Evolutionary conservation across 1,140 invertebrate genomes (phyloP), one percentile per base, ranked within the genome.

Genomic region (Drosophila nigrodunni): DNA sequence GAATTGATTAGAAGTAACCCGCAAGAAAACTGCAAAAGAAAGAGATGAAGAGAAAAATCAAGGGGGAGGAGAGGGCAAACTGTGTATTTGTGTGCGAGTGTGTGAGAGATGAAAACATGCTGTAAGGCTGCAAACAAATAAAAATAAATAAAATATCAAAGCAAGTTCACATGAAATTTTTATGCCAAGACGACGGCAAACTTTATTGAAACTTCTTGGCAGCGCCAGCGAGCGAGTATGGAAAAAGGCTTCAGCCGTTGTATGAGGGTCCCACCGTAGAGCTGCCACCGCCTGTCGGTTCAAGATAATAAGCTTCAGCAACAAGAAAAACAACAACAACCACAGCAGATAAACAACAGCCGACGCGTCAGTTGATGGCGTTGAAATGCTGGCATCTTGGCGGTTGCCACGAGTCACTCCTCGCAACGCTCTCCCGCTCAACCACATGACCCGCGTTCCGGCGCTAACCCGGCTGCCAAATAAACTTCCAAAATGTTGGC

Each of bases 91-190:
- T 30, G 25, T 30, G 25, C 25, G 21, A 67, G 25, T 7, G 41
- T 35, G 21, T n/a, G n/a, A 55, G 13, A 21, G 21, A 43, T 9
- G 30, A 43, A 49, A 62, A 21, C 10, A 66, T 35, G 37, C 58
- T 57, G 50, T 60, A 44, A 30, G 39, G 74, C 50, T 46, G 60
- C 46, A 61, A 43, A 58, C 61, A 88, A 83, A 88, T 83, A 88
- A 88, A 88, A 89, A 88, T 88, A 88, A 89, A 88, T 88, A 88
- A 88, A 83, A 88, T 88, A 88, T 88, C 85, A 83, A 83, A 87
- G 73, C 73, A 83, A 88, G 83, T 74, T 74, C 37, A 57, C 68
- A 88, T 88, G 77, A 83, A 89, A 88, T 83, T 88, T 83, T 80
- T 80, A 88, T 88, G 67, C 65, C 55, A 73, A 49, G 57, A 68